Evolutionary conservation across 1,140 invertebrate species (phyloP), one percentile per base, ranked within the genome.

Genomic region (Drosophila simulans): DNA sequence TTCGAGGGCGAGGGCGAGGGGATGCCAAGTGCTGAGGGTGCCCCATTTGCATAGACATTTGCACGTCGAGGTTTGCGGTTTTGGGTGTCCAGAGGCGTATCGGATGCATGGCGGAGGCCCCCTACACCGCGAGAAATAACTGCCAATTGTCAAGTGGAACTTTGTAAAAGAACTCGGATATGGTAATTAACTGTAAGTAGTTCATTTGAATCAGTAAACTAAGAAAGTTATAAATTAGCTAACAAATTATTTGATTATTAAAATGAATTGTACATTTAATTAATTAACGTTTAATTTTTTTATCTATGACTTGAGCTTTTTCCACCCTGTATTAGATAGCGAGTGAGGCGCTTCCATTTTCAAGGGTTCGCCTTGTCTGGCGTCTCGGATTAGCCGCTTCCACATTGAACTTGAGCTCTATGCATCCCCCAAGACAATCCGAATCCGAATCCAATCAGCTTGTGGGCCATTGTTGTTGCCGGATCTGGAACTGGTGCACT

Each of bases 321-420:
- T 35, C 20, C 12, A n/a, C 37, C n/a, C 31, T 68, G 64, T 15
- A 52, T 49, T 62, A 70, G 68, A 81, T 77, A 63, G 69, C 78
- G 54, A 86, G 46, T 68, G 60, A 77, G 66, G 39, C 65, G 77
- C 68, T 80, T 88, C 84, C 80, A 86, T 89, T 88, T 86, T 69
- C 83, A 88, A 89, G 83, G 83, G 83, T 72, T 88, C 45, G 83
- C 83, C 83, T 88, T 88, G 83, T 89, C 83, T 88, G 80, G 84
- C 79, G 51, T 49, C 71, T 88, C 84, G 71, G 62, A 70, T 88
- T 88, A 65, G 76, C 76, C 42, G 76, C 69, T 71, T 80, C 64
- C 60, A 59, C 84, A 83, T 88, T 88, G 83, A 88, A 88, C 83
- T 88, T 88, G 83, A 88, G 83, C 74, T 56, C 57, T 40, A 39